These are phyloP conservation scores for Brachycybe producta DNA, from an alignment of 2,888 invertebrate genomes.

Conservation along the genomic window DNA sequence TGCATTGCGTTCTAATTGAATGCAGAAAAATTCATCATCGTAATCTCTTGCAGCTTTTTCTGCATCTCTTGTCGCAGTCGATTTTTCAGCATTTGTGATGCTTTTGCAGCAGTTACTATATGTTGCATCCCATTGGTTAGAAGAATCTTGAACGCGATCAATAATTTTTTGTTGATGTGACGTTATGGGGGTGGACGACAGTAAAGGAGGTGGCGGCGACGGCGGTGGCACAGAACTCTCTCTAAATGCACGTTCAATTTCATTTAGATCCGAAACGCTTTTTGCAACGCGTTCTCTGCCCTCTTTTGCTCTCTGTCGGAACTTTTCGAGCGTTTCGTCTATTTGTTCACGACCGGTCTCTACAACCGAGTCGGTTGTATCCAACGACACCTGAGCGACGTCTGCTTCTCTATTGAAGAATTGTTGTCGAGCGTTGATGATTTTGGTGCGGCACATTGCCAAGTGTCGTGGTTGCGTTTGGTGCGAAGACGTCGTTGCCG, in stretches of 20 bases:
- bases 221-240: not conserved
- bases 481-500: not conserved
- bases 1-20: too few relatives aligned
- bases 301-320: conserved; percentile 21
- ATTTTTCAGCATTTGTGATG: too few relatives aligned
- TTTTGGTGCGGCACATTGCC: conserved; percentile 16
- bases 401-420: conserved; percentile 21
- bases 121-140: too few relatives aligned
- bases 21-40: too few relatives aligned
- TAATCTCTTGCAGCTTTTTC: too few relatives aligned
- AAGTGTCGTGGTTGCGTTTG: conserved; percentile 25
- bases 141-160: too few relatives aligned
- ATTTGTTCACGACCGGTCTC: conserved; percentile 9
- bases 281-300: conserved; percentile 22
- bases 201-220: not conserved
- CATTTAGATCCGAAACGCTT: conserved; percentile 34
- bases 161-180: too few relatives aligned
- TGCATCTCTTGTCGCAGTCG: too few relatives aligned
- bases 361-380: too few relatives aligned
- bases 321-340: conserved; percentile 18
- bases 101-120: too few relatives aligned
- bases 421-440: conserved; percentile 21
- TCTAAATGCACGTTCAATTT: conserved; percentile 16
- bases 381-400: too few relatives aligned
- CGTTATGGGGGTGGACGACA: too few relatives aligned